These are phyloP conservation scores for Paraplagusia blochii DNA, from an alignment of 2,113 vertebrate genomes.

Conservation along the genomic window DNA sequence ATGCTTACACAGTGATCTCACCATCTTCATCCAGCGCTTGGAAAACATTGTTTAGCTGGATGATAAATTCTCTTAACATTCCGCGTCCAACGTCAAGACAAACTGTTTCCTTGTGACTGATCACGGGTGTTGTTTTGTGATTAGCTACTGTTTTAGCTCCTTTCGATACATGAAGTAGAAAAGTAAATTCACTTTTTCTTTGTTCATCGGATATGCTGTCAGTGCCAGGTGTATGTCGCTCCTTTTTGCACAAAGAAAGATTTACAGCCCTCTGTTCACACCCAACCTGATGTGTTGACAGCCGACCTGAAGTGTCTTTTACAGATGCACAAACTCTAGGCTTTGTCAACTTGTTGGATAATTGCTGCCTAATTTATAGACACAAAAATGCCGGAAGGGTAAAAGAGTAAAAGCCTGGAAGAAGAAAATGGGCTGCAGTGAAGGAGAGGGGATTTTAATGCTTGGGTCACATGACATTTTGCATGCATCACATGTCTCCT, in stretches of 20 bases:
- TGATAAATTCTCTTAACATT: slow-evolving; percentile 14
- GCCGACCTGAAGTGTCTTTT: slow-evolving; percentile 42
- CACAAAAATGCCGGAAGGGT: slow-evolving; percentile 47
- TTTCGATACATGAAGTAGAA: not conserved
- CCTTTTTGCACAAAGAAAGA: slow-evolving; percentile 38
- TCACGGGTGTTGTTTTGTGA: slow-evolving; percentile 13
- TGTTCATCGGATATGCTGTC: not conserved
- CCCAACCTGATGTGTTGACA: slow-evolving; percentile 57
- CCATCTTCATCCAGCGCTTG: slow-evolving; percentile 36
- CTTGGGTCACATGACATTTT: slow-evolving; percentile 31
- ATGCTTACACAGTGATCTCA: slow-evolving; percentile 49
- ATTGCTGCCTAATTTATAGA: slow-evolving; percentile 74
- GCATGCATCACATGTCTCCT: slow-evolving; percentile 12
- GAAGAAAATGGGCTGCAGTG: slow-evolving; percentile 14
- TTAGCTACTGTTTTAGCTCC: slow-evolving; percentile 10
- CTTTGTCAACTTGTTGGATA: slow-evolving; percentile 65
- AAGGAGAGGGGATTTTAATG: slow-evolving; percentile 49
- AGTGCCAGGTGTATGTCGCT: slow-evolving; percentile 4
- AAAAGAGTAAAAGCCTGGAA: too few species aligned
- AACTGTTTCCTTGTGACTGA: slow-evolving; percentile 16
- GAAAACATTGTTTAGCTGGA: slow-evolving; percentile 44
- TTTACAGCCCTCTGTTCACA: slow-evolving; percentile 64
- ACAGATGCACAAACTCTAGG: slow-evolving; percentile 55
- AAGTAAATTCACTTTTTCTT: not conserved
- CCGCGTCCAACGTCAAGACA: slow-evolving; percentile 16